Conservation (phyloP, 2,888 invertebrate species). For the Epicampocera succincta region DNA sequence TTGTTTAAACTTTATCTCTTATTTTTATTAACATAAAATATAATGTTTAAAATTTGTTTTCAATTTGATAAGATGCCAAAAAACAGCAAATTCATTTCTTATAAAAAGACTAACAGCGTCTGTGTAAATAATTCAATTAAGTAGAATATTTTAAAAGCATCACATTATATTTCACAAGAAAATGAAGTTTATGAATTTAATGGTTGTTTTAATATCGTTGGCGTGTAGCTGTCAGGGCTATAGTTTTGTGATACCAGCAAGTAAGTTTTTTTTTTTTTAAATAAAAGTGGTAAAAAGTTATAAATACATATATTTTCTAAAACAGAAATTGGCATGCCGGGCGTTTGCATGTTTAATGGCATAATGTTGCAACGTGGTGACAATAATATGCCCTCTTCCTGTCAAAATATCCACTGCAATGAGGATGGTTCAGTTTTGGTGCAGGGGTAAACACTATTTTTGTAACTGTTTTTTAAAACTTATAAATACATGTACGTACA, state of each 20-base stretch:
- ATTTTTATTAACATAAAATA: conserved; percentile 8
- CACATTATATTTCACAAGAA: background rate
- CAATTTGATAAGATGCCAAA: conserved; percentile 40
- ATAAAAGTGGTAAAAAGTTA: background rate
- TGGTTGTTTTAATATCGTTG: conserved; percentile 21
- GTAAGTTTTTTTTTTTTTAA: conserved; percentile 46
- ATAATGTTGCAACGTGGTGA: conserved; percentile 71
- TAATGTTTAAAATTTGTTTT: conserved; percentile 7
- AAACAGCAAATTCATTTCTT: conserved; percentile 23
- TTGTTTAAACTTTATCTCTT: conserved; percentile 31
- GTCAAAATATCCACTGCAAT: conserved; percentile 73
- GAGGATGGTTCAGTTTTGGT: conserved; percentile 73
- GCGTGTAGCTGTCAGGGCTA: conserved; percentile 56
- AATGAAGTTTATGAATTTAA: conserved; percentile 56
- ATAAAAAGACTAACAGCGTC: conserved; percentile 32
- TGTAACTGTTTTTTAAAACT: background rate
- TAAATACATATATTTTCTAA: background rate
- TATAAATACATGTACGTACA: background rate
- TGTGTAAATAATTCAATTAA: background rate
- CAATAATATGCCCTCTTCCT: conserved; percentile 69
- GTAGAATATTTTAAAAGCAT: background rate
- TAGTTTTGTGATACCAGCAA: conserved; percentile 70
- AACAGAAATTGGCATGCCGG: conserved; percentile 68
- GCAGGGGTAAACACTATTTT: conserved; percentile 69
- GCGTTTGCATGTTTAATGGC: conserved; percentile 73